These are phyloP conservation scores for Agrilus biguttatus DNA, from an alignment of 2,888 invertebrate genomes.

Conservation along the genomic window DNA sequence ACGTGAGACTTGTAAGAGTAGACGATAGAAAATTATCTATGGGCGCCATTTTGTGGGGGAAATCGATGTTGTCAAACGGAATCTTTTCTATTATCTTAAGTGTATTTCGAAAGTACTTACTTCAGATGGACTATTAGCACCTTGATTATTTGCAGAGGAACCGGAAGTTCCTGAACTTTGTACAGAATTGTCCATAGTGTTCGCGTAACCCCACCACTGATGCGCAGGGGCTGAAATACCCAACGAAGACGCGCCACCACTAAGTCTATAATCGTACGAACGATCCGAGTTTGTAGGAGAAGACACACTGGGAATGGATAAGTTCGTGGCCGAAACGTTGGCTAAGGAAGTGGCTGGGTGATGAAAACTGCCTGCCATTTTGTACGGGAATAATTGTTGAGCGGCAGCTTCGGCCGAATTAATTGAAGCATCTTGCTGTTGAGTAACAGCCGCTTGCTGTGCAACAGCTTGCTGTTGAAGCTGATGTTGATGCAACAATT, in stretches of 20 bases:
- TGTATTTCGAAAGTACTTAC: too few species aligned
- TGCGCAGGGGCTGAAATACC: conserved; percentile 36
- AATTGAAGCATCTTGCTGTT: conserved; percentile 35
- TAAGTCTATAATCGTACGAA: conserved; percentile 60
- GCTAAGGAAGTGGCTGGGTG: conserved; percentile 53
- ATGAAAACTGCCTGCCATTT: conserved; percentile 75
- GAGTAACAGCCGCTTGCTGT: conserved; percentile 25
- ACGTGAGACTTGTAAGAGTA: too few species aligned
- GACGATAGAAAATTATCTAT: too few species aligned
- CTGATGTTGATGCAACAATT: conserved; percentile 32
- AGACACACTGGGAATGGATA: conserved; percentile 18
- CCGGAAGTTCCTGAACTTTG: conserved; percentile 23
- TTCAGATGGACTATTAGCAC: too few species aligned
- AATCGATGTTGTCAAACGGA: conserved; percentile 10
- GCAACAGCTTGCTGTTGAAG: conserved; percentile 31
- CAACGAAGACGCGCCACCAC: conserved; percentile 27
- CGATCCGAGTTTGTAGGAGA: conserved; percentile 35
- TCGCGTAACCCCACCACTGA: conserved; percentile 61
- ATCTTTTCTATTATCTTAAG: conserved; percentile 9
- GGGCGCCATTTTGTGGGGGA: too few species aligned
- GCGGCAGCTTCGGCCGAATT: conserved; percentile 40
- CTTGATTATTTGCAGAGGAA: too few species aligned
- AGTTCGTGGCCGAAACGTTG: conserved; percentile 43
- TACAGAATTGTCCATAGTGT: conserved; percentile 43
- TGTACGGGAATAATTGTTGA: conserved; percentile 62